Evolutionary conservation across 2,888 invertebrate species (phyloP).

Genomic region (Coleophora deauratella): DNA sequence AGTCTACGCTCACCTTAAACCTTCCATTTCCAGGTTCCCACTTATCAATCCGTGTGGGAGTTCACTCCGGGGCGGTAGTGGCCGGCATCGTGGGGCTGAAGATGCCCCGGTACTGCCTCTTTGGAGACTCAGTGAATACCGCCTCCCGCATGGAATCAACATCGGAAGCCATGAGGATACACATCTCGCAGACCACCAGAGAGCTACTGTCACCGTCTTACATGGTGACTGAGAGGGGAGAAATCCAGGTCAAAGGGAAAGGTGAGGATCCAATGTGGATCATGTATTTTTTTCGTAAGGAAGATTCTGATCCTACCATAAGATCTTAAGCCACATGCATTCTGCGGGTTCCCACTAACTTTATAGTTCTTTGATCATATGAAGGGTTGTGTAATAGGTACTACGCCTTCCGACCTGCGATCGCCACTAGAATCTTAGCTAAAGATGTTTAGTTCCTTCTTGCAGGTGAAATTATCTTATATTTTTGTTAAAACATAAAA

Average conservation of each 20-base stretch:
- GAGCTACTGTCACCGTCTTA: constrained; percentile 83
- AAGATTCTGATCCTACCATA: no score
- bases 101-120: constrained; percentile 92
- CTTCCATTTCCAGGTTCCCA: constrained; percentile 76
- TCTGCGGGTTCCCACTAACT: no score
- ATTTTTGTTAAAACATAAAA: no score
- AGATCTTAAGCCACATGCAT: neutral
- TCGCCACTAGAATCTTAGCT: no score
- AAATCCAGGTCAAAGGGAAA: constrained; percentile 93
- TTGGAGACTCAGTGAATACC: constrained; percentile 93
- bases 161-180: constrained; percentile 94
- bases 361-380: no score
- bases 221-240: constrained; percentile 84
- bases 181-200: constrained; percentile 92
- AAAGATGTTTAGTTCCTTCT: no score
- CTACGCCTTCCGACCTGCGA: no score
- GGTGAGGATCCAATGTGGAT: constrained; percentile 59
- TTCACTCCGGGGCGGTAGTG: constrained; percentile 93
- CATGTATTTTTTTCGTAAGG: no score
- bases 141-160: constrained; percentile 96
- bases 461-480: no score
- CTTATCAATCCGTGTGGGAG: constrained; percentile 87
- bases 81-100: constrained; percentile 96
- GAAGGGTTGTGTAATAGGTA: no score
- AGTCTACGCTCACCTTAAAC: no score